phyloP scores from a whole-genome alignment of 2,888 invertebrate genomes.

The Lampropteryx suffumata region DNA sequence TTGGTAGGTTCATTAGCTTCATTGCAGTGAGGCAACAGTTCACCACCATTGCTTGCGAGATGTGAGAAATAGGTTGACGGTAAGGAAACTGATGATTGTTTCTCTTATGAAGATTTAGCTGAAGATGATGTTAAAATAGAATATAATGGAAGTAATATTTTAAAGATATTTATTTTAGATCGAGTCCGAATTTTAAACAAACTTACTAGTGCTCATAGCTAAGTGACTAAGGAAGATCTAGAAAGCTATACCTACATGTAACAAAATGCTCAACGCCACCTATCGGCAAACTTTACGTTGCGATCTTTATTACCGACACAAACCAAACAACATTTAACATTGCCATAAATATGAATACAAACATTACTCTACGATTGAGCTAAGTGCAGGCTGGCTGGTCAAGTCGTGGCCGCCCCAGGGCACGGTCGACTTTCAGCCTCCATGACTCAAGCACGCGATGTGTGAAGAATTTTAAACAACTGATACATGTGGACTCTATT shows the following conservation, averaged over 20 bases:
- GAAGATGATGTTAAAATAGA: slow-evolving; percentile 12
- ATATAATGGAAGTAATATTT: slow-evolving; percentile 2
- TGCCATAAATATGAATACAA: slow-evolving; percentile 43
- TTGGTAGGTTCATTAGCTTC: slow-evolving; percentile 61
- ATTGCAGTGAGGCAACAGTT: slow-evolving; percentile 60
- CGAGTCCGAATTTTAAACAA: too few relatives aligned
- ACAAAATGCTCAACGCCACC: slow-evolving; percentile 1
- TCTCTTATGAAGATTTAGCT: slow-evolving; percentile 26
- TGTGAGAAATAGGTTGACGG: slow-evolving; percentile 27
- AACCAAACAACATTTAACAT: slow-evolving; percentile 33
- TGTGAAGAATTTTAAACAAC: slow-evolving; percentile 27
- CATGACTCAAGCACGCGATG: slow-evolving; percentile 51
- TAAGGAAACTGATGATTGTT: slow-evolving; percentile 26
- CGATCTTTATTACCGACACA: slow-evolving; percentile 25
- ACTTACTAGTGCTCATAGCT: background rate
- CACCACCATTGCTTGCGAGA: slow-evolving; percentile 42
- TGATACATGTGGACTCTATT: slow-evolving; percentile 3
- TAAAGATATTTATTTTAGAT: too few relatives aligned
- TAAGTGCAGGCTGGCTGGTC: slow-evolving; percentile 51
- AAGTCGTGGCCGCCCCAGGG: slow-evolving; percentile 66
- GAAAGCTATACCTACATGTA: background rate
- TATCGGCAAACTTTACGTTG: slow-evolving; percentile 8
- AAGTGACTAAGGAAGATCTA: background rate
- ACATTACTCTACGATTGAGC: slow-evolving; percentile 36
- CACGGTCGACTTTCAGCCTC: slow-evolving; percentile 55